Evolutionary conservation across 2,797 vertebrate genomes (phyloP).

Genomic region (Amniataba percoides): DNA sequence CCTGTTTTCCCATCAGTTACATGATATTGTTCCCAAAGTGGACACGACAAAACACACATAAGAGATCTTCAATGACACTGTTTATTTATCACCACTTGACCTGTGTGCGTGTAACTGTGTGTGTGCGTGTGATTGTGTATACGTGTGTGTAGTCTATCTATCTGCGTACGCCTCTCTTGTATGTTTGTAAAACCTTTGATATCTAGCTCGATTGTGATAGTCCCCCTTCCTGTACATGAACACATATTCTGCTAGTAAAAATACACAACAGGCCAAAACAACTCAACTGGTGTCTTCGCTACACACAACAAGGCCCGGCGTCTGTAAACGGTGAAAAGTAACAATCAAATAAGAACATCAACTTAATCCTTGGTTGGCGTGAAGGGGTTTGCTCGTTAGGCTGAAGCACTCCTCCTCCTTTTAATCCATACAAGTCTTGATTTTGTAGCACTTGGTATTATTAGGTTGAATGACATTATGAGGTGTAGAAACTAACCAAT

Average conservation of each 20-base stretch:
- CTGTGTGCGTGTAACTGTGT: slow-evolving; percentile 56
- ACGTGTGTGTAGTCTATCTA: slow-evolving; percentile 30
- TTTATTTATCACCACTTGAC: slow-evolving; percentile 84
- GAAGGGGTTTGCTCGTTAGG: slow-evolving; percentile 54
- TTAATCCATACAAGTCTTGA: slow-evolving; percentile 69
- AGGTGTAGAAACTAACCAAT: slow-evolving; percentile 86
- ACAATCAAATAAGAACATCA: slow-evolving; percentile 76
- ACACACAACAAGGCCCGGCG: slow-evolving; percentile 79
- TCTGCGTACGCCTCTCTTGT: slow-evolving; percentile 50
- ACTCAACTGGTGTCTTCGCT: slow-evolving; percentile 75
- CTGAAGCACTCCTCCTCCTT: slow-evolving; percentile 54
- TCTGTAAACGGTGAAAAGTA: slow-evolving; percentile 76
- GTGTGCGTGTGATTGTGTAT: slow-evolving; percentile 31
- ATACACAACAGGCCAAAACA: slow-evolving; percentile 80
- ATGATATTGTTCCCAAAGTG: slow-evolving; percentile 17
- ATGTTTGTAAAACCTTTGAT: slow-evolving; percentile 75
- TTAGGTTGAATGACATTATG: slow-evolving; percentile 81
- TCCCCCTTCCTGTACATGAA: slow-evolving; percentile 81
- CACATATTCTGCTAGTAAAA: slow-evolving; percentile 79
- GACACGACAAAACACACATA: slow-evolving; percentile 76
- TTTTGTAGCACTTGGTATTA: slow-evolving; percentile 82
- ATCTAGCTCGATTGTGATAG: slow-evolving; percentile 73
- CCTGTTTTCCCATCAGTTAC: slow-evolving; percentile 7
- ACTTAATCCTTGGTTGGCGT: slow-evolving; percentile 68
- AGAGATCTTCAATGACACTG: slow-evolving; percentile 78